Evolutionary conservation across 2,888 invertebrate species (phyloP), one percentile per base, ranked within the genome.

Genomic region (Heliconius ismenius): DNA sequence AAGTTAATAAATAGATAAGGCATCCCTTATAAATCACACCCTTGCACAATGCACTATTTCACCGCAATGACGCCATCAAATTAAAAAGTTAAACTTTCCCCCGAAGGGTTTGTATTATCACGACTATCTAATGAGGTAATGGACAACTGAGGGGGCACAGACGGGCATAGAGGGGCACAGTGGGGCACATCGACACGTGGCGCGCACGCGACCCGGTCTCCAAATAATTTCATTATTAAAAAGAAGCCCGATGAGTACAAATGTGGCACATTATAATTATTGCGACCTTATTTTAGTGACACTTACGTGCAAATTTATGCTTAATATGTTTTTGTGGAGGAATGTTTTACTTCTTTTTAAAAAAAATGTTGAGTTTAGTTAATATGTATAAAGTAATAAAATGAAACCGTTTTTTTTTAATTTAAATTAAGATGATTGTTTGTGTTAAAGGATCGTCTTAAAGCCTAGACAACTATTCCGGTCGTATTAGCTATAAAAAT

Each of bases 191-290:
- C 76, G 84, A 76, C 87, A 84, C 85, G 87, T 84, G 88, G 76
- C 81, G 79, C 77, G 81, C 92, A 91, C 92, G 90, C 92, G 90
- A 81, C 85, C 86, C 84, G 82, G 82, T 83, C 83, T 84, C 83
- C 84, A 86, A 86, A 92, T 93, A 91, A 92, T 92, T 92, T 91
- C 89, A 92, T 92, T 93, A 91, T 91, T 89, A 90, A 92, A 92
- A 91, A 86, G 86, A 85, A 91, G 90, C 90, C 90, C 91, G 92
- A 92, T 86, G 90, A 90, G 91, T 78, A 77, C 92, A 91, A 92
- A 91, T 91, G 86, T 85, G 89, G 85, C 91, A 89, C 91, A 91
- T 91, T 82, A 86, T 87, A 84, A 84, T 84, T 81, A 84, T 84
- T 81, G 83, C 84, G 85, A 86, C 87, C 89, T 86, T 72, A 73